Conservation (phyloP, 1,140 invertebrate genomes). For the Bombus vancouverensis region DNA sequence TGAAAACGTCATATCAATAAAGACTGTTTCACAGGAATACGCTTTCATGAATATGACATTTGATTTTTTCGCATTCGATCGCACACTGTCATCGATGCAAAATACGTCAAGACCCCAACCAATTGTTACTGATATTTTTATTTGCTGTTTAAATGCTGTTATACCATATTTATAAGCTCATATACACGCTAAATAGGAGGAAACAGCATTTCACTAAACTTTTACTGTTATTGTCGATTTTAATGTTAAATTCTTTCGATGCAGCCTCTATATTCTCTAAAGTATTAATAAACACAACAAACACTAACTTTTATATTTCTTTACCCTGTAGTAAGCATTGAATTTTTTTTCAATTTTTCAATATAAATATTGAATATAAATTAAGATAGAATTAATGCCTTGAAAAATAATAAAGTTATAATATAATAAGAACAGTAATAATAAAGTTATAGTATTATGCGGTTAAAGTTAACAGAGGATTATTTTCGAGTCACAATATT, state of each 20-base stretch:
- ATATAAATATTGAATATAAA: background rate
- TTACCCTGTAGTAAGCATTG: background rate
- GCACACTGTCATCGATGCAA: background rate
- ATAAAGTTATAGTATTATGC: background rate
- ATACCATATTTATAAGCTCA: background rate
- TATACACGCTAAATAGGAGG: background rate
- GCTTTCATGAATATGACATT: constrained; percentile 25
- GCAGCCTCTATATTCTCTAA: background rate
- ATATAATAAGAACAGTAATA: background rate
- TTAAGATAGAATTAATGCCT: background rate
- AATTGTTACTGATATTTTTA: constrained; percentile 19
- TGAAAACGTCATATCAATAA: background rate
- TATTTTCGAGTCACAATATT: background rate
- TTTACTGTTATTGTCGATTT: background rate
- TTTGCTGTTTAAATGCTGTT: background rate
- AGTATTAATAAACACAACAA: background rate
- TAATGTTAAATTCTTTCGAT: no score
- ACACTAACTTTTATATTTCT: background rate
- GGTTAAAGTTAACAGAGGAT: background rate
- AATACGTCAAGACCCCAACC: background rate
- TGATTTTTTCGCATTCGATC: constrained; percentile 24
- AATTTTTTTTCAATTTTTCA: background rate
- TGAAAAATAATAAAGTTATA: background rate
- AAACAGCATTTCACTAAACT: background rate
- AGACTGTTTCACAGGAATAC: constrained; percentile 8